Evolutionary conservation across 2,888 invertebrate species (phyloP), one percentile per base, ranked within the genome.

Genomic region (Parnassius glacialis): DNA sequence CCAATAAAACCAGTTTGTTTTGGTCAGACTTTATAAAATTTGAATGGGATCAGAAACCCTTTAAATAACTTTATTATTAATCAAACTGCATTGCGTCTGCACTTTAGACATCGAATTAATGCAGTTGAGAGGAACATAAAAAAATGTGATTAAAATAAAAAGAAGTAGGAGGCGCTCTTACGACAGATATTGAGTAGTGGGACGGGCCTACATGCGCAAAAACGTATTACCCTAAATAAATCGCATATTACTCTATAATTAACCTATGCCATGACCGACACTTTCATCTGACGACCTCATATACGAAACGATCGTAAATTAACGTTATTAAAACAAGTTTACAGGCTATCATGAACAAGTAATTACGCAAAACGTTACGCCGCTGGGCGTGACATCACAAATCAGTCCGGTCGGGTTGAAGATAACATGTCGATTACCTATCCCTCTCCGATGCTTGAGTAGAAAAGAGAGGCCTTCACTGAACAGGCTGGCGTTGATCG

Each of bases 331-430:
- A 87, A 90, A 88, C 90, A 79, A 87, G 89, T 89, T 89, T 86
- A 89, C 81, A 83, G 81, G 81, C 81, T 70, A 81, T 87, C 85
- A 80, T 81, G 80, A 80, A 80, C 80, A 73, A 84, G 79, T 90
- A 90, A 91, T 91, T 90, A 90, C 90, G 89, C 90, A 90, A 92
- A 90, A 90, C 84, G 87, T 91, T 92, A 90, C 91, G 91, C 89
- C 87, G 91, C 81, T 90, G 92, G 91, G 91, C 91, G 92, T 92
- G 90, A 90, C 92, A 90, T 90, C 89, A 90, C 90, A 89, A 89
- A 88, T 90, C 90, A 90, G 88, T 84, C 87, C 83, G 80, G 80
- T 83, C 83, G 80, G 76, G 79, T 79, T 83, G 84, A 88, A 87
- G 84, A 89, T 85, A 87, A 86, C 88, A 87, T 83, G 84, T 84